Evolutionary conservation across 2,888 invertebrate species (phyloP).

Genomic region (Galerucella nymphaeae): DNA sequence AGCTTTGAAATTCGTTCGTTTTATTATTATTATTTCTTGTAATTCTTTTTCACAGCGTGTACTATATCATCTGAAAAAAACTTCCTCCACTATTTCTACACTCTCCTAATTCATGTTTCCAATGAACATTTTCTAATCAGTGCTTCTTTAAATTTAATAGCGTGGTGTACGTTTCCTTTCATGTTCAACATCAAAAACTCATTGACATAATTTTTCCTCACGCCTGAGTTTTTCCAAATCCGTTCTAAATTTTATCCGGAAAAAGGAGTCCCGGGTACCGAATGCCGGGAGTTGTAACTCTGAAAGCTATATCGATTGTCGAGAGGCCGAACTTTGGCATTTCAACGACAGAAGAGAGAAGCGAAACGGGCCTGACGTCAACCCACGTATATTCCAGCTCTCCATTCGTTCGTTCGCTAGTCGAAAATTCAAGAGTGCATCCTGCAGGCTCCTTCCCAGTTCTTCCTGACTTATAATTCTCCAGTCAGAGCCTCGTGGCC

Average conservation of each 20-base stretch:
- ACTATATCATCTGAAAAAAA: too few species aligned
- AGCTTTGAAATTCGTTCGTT: too few species aligned
- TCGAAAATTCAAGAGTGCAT: slow-evolving; percentile 27
- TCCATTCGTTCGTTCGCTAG: slow-evolving; percentile 6
- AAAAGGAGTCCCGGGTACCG: slow-evolving; percentile 43
- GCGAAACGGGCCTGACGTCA: slow-evolving; percentile 42
- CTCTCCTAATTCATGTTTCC: too few species aligned
- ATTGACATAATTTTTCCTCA: background rate
- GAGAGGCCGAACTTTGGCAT: slow-evolving; percentile 55
- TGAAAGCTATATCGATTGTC: slow-evolving; percentile 54
- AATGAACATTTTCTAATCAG: too few species aligned
- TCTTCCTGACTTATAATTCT: slow-evolving; percentile 22
- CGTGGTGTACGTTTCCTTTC: too few species aligned
- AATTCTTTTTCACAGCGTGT: too few species aligned
- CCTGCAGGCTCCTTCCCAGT: slow-evolving; percentile 31
- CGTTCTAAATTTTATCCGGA: slow-evolving; percentile 3
- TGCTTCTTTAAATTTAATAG: too few species aligned
- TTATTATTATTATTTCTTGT: too few species aligned
- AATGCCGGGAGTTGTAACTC: slow-evolving; percentile 37
- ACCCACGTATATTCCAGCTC: slow-evolving; percentile 29
- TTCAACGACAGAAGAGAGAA: slow-evolving; percentile 43
- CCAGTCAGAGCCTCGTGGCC: slow-evolving; percentile 19
- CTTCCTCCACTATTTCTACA: too few species aligned
- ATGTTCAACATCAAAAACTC: background rate
- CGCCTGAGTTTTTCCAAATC: background rate